Percentiles rank a stretch among this genome's conserved stretches.
Conservation (phyloP, 2,888 invertebrate genomes). For the Lepeophtheirus nordmannii region DNA sequence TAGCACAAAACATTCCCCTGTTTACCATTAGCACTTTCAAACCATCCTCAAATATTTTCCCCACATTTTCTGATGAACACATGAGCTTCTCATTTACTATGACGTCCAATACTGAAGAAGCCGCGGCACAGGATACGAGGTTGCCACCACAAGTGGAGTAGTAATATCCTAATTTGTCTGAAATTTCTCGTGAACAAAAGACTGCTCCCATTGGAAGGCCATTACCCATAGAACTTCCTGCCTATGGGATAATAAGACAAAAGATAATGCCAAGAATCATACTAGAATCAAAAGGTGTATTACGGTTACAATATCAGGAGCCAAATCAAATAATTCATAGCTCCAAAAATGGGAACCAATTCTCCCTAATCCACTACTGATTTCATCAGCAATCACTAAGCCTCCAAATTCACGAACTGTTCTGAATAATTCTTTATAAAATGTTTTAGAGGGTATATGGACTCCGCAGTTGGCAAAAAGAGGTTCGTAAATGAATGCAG, state of each 20-base stretch:
- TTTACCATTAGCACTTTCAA: conserved; percentile 33
- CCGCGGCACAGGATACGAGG: conserved; percentile 42
- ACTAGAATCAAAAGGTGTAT: not conserved
- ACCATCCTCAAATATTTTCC: conserved; percentile 34
- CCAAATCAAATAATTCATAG: conserved; percentile 33
- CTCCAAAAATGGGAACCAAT: conserved; percentile 44
- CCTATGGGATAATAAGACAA: conserved; percentile 26
- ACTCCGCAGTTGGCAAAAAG: conserved; percentile 28
- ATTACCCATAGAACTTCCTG: conserved; percentile 37
- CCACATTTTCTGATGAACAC: conserved; percentile 37
- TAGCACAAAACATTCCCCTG: too few species aligned
- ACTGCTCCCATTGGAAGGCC: conserved; percentile 46
- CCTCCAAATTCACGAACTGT: conserved; percentile 40
- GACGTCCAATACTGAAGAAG: conserved; percentile 42
- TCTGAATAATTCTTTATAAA: conserved; percentile 31
- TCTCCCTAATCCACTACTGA: conserved; percentile 44
- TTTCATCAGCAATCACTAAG: conserved; percentile 44
- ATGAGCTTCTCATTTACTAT: conserved; percentile 37
- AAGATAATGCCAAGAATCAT: not conserved
- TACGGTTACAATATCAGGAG: conserved; percentile 20
- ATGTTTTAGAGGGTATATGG: not conserved
- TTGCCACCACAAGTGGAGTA: conserved; percentile 46
- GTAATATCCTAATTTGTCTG: conserved; percentile 36
- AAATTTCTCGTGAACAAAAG: conserved; percentile 42
- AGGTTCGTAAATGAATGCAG: conserved; percentile 32